Conservation (phyloP, 1,140 invertebrate species). For the Drosophila pruinosa region DNA sequence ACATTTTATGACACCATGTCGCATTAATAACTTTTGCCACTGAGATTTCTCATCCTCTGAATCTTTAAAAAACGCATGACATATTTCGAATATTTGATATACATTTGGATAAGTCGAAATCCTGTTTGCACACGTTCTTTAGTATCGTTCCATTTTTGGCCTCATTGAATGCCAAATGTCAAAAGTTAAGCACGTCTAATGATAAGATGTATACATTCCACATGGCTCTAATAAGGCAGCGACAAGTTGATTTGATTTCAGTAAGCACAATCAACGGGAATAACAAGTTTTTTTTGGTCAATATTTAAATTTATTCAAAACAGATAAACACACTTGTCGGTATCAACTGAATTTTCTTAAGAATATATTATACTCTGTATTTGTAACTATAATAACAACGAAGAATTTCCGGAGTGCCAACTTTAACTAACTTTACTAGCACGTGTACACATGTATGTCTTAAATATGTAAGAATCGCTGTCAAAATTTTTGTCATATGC, state of each 20-base stretch:
- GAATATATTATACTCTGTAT: neutral
- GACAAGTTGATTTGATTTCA: slow-evolving; percentile 30
- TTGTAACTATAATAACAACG: too few relatives aligned
- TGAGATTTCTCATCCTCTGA: neutral
- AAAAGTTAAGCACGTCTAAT: slow-evolving; percentile 53
- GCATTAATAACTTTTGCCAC: slow-evolving; percentile 27
- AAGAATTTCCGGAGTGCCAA: too few relatives aligned
- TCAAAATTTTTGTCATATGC: slow-evolving; percentile 64
- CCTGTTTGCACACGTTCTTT: slow-evolving; percentile 17
- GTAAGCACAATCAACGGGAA: slow-evolving; percentile 8
- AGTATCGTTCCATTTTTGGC: neutral
- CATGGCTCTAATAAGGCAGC: slow-evolving; percentile 32
- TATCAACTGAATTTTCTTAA: neutral
- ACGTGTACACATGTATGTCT: slow-evolving; percentile 22
- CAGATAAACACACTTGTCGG: slow-evolving; percentile 6
- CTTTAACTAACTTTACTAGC: too few relatives aligned
- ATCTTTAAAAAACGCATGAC: slow-evolving; percentile 35
- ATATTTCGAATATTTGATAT: slow-evolving; percentile 42
- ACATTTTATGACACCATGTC: slow-evolving; percentile 46
- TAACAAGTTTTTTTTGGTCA: slow-evolving; percentile 34
- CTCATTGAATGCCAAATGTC: slow-evolving; percentile 53
- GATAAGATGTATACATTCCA: slow-evolving; percentile 49
- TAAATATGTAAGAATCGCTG: too few relatives aligned
- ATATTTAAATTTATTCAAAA: slow-evolving; percentile 4
- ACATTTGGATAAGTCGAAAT: slow-evolving; percentile 14